A percentile compares a stretch with the other conserved stretches of the same genome.
phyloP scores from a whole-genome alignment of 2,888 invertebrate species.

The Rhagium mordax region DNA sequence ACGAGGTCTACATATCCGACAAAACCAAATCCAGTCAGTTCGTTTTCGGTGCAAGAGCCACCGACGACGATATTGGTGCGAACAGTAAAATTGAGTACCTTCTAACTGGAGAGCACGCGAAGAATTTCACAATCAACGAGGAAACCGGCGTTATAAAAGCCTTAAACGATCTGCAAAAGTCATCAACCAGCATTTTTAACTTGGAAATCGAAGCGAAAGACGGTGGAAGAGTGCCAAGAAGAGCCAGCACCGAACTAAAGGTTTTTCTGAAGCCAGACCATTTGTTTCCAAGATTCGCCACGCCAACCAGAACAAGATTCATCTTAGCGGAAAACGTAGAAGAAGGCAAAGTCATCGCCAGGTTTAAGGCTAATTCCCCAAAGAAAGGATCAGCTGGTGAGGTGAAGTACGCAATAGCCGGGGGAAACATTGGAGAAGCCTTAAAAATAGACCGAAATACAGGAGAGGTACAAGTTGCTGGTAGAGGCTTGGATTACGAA shows the following conservation, averaged over 20 bases:
- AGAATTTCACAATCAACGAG: constrained; percentile 83
- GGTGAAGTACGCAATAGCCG: constrained; percentile 88
- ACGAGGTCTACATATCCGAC: constrained; percentile 88
- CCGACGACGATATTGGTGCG: constrained; percentile 85
- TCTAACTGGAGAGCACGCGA: constrained; percentile 84
- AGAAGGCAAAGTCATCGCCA: constrained; percentile 84
- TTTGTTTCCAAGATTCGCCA: constrained; percentile 85
- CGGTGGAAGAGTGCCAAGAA: constrained; percentile 79
- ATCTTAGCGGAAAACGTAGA: constrained; percentile 85
- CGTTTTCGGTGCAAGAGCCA: constrained; percentile 91
- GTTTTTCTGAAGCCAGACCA: constrained; percentile 84
- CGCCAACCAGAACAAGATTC: constrained; percentile 81
- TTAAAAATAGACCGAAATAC: constrained; percentile 84
- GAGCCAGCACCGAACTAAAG: constrained; percentile 82
- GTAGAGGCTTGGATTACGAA: constrained; percentile 89
- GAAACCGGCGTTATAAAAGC: constrained; percentile 92
- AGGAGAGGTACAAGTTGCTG: constrained; percentile 86
- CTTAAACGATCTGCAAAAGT: constrained; percentile 77
- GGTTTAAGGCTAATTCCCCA: constrained; percentile 84
- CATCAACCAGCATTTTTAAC: constrained; percentile 76
- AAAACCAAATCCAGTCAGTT: constrained; percentile 86
- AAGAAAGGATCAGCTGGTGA: constrained; percentile 82
- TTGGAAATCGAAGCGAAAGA: constrained; percentile 87
- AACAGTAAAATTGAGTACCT: constrained; percentile 88
- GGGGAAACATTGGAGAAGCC: constrained; percentile 94